Conservation (phyloP, 2,113 vertebrate species). For the Epinephelus fuscoguttatus region DNA sequence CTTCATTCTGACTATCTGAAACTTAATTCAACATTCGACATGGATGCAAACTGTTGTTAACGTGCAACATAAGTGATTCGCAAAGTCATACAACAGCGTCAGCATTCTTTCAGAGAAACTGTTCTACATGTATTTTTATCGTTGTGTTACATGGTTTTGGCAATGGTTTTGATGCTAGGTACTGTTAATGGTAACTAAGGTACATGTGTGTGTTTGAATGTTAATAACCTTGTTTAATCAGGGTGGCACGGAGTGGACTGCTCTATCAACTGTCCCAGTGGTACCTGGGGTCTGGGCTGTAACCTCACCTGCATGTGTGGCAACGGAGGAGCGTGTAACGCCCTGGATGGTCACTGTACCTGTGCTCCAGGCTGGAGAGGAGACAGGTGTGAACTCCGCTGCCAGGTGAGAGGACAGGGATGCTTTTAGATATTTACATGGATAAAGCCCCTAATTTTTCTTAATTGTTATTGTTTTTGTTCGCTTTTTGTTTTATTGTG, state of each 20-base stretch:
- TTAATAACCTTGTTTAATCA: conserved; percentile 63
- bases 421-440: too few species aligned
- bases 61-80: too few species aligned
- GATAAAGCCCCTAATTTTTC: too few species aligned
- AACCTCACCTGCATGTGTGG: conserved; percentile 92
- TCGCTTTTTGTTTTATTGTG: neutral
- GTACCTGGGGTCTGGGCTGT: conserved; percentile 94
- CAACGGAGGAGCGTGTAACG: conserved; percentile 91
- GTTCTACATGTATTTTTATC: neutral
- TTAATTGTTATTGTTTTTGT: too few species aligned
- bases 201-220: neutral
- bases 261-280: conserved; percentile 95
- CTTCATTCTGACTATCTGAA: too few species aligned
- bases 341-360: conserved; percentile 91
- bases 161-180: neutral
- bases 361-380: conserved; percentile 95
- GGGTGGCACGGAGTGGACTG: conserved; percentile 98
- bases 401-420: conserved; percentile 86
- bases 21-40: too few species aligned
- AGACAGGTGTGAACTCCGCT: conserved; percentile 89
- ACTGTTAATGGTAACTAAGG: neutral
- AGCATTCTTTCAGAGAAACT: neutral
- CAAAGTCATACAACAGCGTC: too few species aligned
- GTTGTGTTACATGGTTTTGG: too few species aligned
- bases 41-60: too few species aligned